phyloP scores from a whole-genome alignment of 2,888 invertebrate genomes.

The Agrotis segetum region DNA sequence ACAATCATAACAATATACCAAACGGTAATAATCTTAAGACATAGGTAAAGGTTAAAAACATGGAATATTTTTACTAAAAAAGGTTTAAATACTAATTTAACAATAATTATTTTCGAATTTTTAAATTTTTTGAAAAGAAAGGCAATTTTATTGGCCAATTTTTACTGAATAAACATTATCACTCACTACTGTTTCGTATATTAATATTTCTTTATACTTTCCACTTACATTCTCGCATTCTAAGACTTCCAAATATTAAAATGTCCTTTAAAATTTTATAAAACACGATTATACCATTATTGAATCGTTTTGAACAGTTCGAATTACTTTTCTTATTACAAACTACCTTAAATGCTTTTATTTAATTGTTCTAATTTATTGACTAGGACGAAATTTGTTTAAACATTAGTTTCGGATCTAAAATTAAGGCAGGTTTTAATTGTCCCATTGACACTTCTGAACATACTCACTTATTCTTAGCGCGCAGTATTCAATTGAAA shows the following conservation, averaged over 20 bases:
- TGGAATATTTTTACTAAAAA: constrained; percentile 72
- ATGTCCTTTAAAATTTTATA: constrained; percentile 44
- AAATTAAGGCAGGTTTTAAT: constrained; percentile 60
- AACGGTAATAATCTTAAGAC: constrained; percentile 64
- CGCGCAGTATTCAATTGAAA: constrained; percentile 25
- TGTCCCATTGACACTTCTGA: constrained; percentile 39
- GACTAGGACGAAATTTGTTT: constrained; percentile 48
- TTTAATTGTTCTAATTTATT: constrained; percentile 41
- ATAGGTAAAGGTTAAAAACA: constrained; percentile 70
- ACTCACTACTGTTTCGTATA: constrained; percentile 52
- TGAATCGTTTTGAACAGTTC: constrained; percentile 41
- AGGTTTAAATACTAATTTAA: constrained; percentile 67
- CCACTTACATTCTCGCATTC: constrained; percentile 29
- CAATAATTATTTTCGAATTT: constrained; percentile 72
- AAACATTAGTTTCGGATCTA: constrained; percentile 47
- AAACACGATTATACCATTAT: constrained; percentile 40
- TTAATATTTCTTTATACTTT: constrained; percentile 34
- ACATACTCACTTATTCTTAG: constrained; percentile 25
- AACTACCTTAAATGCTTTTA: constrained; percentile 22
- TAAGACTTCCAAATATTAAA: constrained; percentile 29
- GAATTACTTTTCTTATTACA: constrained; percentile 24
- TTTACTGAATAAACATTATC: constrained; percentile 47
- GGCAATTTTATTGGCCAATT: constrained; percentile 84
- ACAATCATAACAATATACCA: constrained; percentile 70
- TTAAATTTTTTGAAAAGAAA: constrained; percentile 76